Percentiles rank a stretch among this genome's conserved stretches.
phyloP scores from a whole-genome alignment of 2,888 invertebrate species.

The Acronicta psi region DNA sequence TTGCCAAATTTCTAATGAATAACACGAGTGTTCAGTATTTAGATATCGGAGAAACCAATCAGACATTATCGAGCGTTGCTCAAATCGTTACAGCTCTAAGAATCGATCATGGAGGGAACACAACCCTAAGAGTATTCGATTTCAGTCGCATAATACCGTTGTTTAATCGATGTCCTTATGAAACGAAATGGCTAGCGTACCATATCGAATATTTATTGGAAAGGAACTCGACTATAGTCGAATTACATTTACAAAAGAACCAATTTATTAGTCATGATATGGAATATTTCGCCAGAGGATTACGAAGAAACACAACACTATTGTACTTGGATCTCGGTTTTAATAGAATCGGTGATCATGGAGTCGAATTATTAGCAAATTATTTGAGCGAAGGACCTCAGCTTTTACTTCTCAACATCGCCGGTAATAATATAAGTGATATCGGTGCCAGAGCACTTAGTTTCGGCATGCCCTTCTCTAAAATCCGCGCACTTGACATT shows the following conservation, averaged over 20 bases:
- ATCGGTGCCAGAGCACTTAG: slow-evolving; percentile 89
- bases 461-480: slow-evolving; percentile 88
- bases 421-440: slow-evolving; percentile 88
- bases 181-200: slow-evolving; percentile 86
- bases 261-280: slow-evolving; percentile 90
- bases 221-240: slow-evolving; percentile 80
- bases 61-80: slow-evolving; percentile 88
- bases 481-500: slow-evolving; percentile 88
- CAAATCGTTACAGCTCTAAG: slow-evolving; percentile 84
- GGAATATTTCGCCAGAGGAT: slow-evolving; percentile 86
- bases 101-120: slow-evolving; percentile 74
- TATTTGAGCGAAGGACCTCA: slow-evolving; percentile 86
- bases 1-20: slow-evolving; percentile 83
- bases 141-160: slow-evolving; percentile 76
- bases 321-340: slow-evolving; percentile 89
- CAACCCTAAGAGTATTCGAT: slow-evolving; percentile 76
- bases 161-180: slow-evolving; percentile 78
- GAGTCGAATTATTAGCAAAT: slow-evolving; percentile 85
- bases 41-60: slow-evolving; percentile 89
- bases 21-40: slow-evolving; percentile 82
- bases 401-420: slow-evolving; percentile 86
- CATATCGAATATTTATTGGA: slow-evolving; percentile 81
- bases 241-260: slow-evolving; percentile 90
- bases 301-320: slow-evolving; percentile 85
- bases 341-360: slow-evolving; percentile 90